These are phyloP conservation scores for Parazoanthus atlanticus DNA, from an alignment of 92 coral and sea anemone species.

Conservation along the genomic window DNA sequence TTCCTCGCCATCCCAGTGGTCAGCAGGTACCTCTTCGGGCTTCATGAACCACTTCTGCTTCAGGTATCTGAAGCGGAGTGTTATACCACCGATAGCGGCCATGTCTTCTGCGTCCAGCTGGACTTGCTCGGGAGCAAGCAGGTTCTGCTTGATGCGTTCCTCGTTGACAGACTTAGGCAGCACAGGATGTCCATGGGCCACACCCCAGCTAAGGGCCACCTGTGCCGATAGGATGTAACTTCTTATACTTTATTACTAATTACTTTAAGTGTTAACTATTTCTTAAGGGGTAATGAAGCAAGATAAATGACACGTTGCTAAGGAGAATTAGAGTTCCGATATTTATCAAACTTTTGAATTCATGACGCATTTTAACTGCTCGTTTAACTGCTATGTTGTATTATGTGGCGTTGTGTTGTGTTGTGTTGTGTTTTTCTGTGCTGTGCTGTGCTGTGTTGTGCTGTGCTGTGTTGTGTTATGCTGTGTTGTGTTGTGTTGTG, in stretches of 20 bases:
- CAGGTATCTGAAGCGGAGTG: conserved; percentile 58
- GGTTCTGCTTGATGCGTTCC: conserved; percentile 69
- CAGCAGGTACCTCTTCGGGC: conserved; percentile 58
- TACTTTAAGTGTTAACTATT: neutral
- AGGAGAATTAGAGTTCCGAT: too few species aligned
- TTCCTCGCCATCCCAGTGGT: conserved; percentile 76
- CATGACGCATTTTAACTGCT: too few species aligned
- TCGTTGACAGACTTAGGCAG: conserved; percentile 82
- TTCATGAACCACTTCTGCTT: conserved; percentile 53
- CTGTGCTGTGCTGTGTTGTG: too few species aligned
- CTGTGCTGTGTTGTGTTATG: too few species aligned
- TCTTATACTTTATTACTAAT: neutral
- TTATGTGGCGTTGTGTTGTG: too few species aligned
- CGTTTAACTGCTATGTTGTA: too few species aligned
- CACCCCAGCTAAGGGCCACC: conserved; percentile 81
- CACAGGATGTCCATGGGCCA: conserved; percentile 69
- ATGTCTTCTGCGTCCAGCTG: conserved; percentile 73
- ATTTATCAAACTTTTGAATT: too few species aligned
- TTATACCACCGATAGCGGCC: conserved; percentile 66
- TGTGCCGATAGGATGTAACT: neutral
- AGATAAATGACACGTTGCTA: too few species aligned
- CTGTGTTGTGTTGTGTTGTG: too few species aligned
- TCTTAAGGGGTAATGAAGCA: too few species aligned
- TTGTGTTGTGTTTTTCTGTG: too few species aligned
- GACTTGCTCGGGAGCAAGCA: conserved; percentile 58